These are phyloP conservation scores for Macquaria ambigua DNA, from an alignment of 2,113 vertebrate species.

Conservation along the genomic window DNA sequence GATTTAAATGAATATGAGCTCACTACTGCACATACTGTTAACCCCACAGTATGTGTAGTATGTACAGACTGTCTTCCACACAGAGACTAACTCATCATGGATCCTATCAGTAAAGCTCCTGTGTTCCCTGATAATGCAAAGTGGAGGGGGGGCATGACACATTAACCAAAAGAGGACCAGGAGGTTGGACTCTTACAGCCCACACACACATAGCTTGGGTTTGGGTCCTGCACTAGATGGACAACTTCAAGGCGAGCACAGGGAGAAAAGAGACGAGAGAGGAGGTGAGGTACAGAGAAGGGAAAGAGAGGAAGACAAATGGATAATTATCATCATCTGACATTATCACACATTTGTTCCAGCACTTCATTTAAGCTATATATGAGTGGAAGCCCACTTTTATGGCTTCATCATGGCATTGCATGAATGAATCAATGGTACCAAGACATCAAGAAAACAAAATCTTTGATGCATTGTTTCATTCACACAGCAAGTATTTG, in stretches of 20 bases:
- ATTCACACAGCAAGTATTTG: background rate
- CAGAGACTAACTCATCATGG: background rate
- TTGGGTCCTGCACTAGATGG: background rate
- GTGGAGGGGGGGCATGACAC: background rate
- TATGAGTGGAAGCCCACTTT: background rate
- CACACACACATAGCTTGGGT: background rate
- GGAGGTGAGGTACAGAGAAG: background rate
- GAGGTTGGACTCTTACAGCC: background rate
- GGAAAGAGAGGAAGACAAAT: background rate
- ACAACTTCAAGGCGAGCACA: background rate
- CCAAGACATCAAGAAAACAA: no score
- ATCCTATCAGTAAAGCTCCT: background rate
- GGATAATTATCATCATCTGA: background rate
- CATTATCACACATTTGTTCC: background rate
- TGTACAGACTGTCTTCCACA: background rate
- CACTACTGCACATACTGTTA: slow-evolving; percentile 1
- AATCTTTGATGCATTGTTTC: background rate
- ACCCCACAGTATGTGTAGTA: background rate
- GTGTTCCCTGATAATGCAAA: background rate
- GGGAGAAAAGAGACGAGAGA: background rate
- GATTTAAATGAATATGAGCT: slow-evolving; percentile 7
- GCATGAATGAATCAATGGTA: no score
- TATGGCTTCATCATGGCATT: background rate
- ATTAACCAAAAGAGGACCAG: background rate
- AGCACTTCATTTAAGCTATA: background rate